A percentile compares a stretch with the other conserved stretches of the same genome.
Evolutionary conservation across 2,113 vertebrate genomes (phyloP).

Genomic region (Pongo abelii): DNA sequence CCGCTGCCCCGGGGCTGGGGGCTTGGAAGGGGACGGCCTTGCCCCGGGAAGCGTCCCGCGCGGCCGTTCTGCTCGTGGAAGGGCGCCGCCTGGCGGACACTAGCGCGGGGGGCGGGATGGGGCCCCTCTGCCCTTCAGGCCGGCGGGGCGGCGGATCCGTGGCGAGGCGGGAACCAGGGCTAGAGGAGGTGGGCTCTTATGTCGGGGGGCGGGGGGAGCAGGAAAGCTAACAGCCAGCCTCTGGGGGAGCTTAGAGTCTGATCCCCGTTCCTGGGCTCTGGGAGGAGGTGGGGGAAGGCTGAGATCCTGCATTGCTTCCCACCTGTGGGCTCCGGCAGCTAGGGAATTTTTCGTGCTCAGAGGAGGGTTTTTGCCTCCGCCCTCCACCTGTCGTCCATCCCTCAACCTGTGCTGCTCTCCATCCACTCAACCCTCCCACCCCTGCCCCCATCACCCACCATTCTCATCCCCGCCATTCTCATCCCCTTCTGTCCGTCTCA

Average conservation of each 20-base stretch:
- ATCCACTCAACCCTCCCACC: neutral
- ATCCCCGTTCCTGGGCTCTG: neutral
- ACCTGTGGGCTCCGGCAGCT: neutral
- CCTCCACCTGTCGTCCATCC: no score
- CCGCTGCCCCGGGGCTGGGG: neutral
- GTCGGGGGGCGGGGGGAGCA: neutral
- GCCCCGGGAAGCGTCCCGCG: neutral
- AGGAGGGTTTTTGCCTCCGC: neutral
- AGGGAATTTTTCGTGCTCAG: neutral
- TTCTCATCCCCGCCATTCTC: no score
- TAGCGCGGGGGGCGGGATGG: neutral
- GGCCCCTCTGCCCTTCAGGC: rapidly evolving
- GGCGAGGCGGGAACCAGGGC: neutral
- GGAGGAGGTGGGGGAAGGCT: neutral
- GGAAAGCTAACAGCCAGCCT: neutral
- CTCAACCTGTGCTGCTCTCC: neutral
- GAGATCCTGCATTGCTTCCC: neutral
- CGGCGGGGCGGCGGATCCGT: rapidly evolving
- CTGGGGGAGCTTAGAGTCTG: neutral
- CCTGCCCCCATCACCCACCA: no score
- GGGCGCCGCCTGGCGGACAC: slow-evolving; percentile 72
- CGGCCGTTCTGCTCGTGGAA: neutral
- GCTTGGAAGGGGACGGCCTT: neutral
- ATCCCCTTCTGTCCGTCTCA: no score
- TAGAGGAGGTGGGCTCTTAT: neutral